Evolutionary conservation across 2,113 vertebrate species (phyloP).

Genomic region (Solea senegalensis): DNA sequence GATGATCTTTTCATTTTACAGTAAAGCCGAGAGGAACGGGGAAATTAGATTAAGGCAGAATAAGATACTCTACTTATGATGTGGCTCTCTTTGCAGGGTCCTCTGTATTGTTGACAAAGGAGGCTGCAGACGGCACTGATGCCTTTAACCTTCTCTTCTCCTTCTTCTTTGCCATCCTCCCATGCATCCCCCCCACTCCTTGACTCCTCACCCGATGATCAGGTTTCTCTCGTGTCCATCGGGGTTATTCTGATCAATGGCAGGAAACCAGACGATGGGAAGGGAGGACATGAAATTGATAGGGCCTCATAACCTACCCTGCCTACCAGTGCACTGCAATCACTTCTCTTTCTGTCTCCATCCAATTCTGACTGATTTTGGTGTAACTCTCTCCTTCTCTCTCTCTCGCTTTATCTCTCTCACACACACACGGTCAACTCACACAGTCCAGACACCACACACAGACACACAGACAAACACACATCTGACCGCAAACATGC

Average conservation of each 20-base stretch:
- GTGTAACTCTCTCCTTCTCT: slow-evolving; percentile 32
- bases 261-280: slow-evolving; percentile 96
- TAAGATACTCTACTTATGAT: slow-evolving; percentile 71
- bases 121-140: slow-evolving; percentile 65
- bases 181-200: slow-evolving; percentile 37
- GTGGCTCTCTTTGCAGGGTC: slow-evolving; percentile 64
- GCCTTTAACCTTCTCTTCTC: slow-evolving; percentile 75
- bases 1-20: slow-evolving; percentile 74
- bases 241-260: slow-evolving; percentile 95
- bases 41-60: slow-evolving; percentile 74
- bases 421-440: slow-evolving; percentile 37
- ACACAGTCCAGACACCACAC: slow-evolving; percentile 45
- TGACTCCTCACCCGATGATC: slow-evolving; percentile 81
- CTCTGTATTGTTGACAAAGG: slow-evolving; percentile 56
- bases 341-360: slow-evolving; percentile 40
- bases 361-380: slow-evolving; percentile 36
- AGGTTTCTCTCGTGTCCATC: slow-evolving; percentile 92
- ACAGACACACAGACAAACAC: slow-evolving; percentile 56
- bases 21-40: slow-evolving; percentile 69
- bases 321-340: slow-evolving; percentile 59
- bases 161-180: slow-evolving; percentile 53
- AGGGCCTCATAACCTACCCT: slow-evolving; percentile 73
- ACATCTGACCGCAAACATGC: slow-evolving; percentile 62
- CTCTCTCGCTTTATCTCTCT: not conserved
- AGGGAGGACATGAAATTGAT: slow-evolving; percentile 96